Evolutionary conservation across 2,888 invertebrate species (phyloP), one percentile per base, ranked within the genome.

Genomic region (Thelaira solivaga): DNA sequence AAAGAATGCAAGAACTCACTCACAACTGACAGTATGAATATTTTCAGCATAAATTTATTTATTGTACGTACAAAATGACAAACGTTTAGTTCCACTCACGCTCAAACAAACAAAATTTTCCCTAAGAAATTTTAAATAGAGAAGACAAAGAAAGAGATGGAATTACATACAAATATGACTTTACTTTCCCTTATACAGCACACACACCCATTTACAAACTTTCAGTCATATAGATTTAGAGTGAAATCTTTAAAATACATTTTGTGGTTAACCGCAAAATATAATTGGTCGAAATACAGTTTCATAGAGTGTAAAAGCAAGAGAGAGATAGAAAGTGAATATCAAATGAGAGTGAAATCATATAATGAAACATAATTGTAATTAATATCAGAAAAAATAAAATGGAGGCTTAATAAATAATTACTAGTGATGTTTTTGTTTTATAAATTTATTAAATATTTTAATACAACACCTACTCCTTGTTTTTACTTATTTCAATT

Each of bases 201-300:
- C 29, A 68, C 16, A 41, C 18, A 45, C 6, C 11, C 41, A 53
- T 18, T 26, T 26, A 24, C 29, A 59, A 31, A 57, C 41, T 36
- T 3, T 11, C 7, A 72, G 41, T 45, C 62, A 75, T 11, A 39
- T 13, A 67, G 24, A 26, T 39, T 22, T 18, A 24, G 43, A 45
- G 10, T 55, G 16, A 72, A 78, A 73, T 69, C 76, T 65, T 76
- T 84, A 84, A 84, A 85, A 87, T 86, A 86, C 86, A 86, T 86
- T 87, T 87, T 88, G 88, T 85, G 88, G 88, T 88, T 88, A 88
- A 89, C 88, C 88, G 82, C 88, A 88, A 87, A 87, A 87, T 88
- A 86, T 88, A 88, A 89, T 88, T 89, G 88, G 88, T 87, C 85
- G 87, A 85, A 69, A 71, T 64, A 73, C 47, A 68, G 41, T 34